These are phyloP conservation scores for Sphaerodactylus townsendi DNA, from an alignment of 2,113 vertebrate species.

Conservation along the genomic window DNA sequence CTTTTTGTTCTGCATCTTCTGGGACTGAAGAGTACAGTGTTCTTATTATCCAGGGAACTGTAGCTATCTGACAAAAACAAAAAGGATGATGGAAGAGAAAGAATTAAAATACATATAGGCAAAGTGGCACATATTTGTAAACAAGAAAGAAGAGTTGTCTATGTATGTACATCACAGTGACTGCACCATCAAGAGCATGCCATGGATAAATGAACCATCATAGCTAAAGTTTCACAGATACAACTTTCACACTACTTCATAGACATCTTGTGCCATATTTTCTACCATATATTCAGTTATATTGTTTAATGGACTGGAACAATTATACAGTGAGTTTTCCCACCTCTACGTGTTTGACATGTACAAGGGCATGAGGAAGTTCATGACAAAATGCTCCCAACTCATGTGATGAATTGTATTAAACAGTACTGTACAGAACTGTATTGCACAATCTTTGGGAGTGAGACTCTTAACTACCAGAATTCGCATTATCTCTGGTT, in stretches of 20 bases:
- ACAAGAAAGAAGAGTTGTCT: background rate
- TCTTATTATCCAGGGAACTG: constrained; percentile 87
- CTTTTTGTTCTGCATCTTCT: constrained; percentile 88
- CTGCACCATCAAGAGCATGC: background rate
- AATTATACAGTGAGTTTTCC: background rate
- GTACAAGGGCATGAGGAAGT: background rate
- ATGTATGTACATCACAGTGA: background rate
- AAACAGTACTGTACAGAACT: too few relatives aligned
- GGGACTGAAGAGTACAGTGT: constrained; percentile 91
- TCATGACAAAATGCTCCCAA: background rate
- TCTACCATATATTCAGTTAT: too few relatives aligned
- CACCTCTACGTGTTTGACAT: background rate
- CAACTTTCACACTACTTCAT: background rate
- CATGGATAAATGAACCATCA: background rate
- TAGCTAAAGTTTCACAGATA: background rate
- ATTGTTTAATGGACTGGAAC: background rate
- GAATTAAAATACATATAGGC: constrained; percentile 13
- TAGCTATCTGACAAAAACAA: constrained; percentile 80
- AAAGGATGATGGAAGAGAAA: background rate
- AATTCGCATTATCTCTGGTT: too few relatives aligned
- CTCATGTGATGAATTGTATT: too few relatives aligned
- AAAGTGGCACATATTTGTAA: constrained; percentile 5
- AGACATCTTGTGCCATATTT: background rate
- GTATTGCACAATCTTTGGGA: too few relatives aligned
- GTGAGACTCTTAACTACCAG: too few relatives aligned